These are phyloP conservation scores for Nilaparvata lugens DNA, from an alignment of 1,140 invertebrate genomes.

Conservation along the genomic window DNA sequence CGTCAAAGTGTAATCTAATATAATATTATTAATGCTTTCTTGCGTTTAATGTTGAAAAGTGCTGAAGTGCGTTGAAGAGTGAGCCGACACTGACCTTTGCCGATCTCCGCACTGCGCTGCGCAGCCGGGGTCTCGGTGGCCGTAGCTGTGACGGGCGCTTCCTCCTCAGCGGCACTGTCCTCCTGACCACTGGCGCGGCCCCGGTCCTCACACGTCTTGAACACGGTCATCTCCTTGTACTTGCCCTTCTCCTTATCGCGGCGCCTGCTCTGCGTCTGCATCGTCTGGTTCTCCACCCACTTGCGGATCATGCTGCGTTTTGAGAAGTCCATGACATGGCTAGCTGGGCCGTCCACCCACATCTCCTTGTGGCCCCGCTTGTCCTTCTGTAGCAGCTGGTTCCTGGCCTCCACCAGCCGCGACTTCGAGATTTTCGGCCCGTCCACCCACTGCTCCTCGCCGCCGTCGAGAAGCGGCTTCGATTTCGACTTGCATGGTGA, in stretches of 20 bases:
- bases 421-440: conserved; percentile 80
- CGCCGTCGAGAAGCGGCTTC: conserved; percentile 34
- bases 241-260: conserved; percentile 15
- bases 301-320: conserved; percentile 88
- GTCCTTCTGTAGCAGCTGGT: conserved; percentile 42
- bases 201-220: conserved; percentile 42
- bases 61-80: too few relatives aligned
- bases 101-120: conserved; percentile 21
- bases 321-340: conserved; percentile 81
- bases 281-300: conserved; percentile 87
- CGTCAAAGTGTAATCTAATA: too few relatives aligned
- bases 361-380: conserved; percentile 57
- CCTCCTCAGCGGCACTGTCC: conserved; percentile 27
- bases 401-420: conserved; percentile 69
- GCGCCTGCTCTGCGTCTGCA: conserved; percentile 46
- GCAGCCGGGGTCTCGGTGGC: conserved; percentile 2
- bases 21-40: too few relatives aligned
- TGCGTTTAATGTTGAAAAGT: too few relatives aligned
- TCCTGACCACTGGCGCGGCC: conserved; percentile 28
- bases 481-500: neutral
- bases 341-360: conserved; percentile 82
- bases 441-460: conserved; percentile 91
- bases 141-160: conserved; percentile 1
- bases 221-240: conserved; percentile 31
- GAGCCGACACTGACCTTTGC: conserved; percentile 19